A percentile compares a stretch with the other conserved stretches of the same genome.
phyloP scores from a whole-genome alignment of 2,888 invertebrate genomes.

The Lithophane socia region DNA sequence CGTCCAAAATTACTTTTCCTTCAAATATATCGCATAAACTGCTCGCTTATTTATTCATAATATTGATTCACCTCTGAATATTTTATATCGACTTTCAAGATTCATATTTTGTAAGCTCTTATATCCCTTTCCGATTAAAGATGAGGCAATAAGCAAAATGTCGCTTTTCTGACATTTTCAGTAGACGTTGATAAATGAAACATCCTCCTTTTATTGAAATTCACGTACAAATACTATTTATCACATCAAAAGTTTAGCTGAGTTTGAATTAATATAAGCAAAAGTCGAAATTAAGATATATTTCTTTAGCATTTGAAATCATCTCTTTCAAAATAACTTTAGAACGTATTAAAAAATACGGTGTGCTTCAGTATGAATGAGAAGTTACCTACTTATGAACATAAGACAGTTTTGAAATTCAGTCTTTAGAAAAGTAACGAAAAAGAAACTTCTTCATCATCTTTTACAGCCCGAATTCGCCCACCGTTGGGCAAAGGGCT shows the following conservation, averaged over 20 bases:
- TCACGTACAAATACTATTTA: conserved; percentile 9
- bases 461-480: not conserved
- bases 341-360: not conserved
- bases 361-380: not conserved
- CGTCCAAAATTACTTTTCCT: conserved; percentile 29
- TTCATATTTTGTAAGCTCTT: conserved; percentile 14
- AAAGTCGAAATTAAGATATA: conserved; percentile 1
- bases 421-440: not conserved
- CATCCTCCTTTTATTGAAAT: conserved; percentile 7
- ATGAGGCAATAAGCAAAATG: conserved; percentile 9
- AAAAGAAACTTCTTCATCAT: not conserved
- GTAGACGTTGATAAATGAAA: conserved; percentile 30
- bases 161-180: conserved; percentile 20
- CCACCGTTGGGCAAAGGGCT: not conserved
- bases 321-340: not conserved
- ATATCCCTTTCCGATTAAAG: conserved; percentile 18
- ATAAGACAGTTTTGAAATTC: not conserved
- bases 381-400: not conserved
- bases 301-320: not conserved
- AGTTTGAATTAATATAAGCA: conserved; percentile 18
- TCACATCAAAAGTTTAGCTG: conserved; percentile 36
- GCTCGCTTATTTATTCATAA: conserved; percentile 6
- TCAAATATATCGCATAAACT: not conserved
- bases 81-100: conserved; percentile 8
- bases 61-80: conserved; percentile 21